Base-by-base conservation (phyloP, 2,113 vertebrate genomes). In the Tretioscincus oriximinensis region DNA sequence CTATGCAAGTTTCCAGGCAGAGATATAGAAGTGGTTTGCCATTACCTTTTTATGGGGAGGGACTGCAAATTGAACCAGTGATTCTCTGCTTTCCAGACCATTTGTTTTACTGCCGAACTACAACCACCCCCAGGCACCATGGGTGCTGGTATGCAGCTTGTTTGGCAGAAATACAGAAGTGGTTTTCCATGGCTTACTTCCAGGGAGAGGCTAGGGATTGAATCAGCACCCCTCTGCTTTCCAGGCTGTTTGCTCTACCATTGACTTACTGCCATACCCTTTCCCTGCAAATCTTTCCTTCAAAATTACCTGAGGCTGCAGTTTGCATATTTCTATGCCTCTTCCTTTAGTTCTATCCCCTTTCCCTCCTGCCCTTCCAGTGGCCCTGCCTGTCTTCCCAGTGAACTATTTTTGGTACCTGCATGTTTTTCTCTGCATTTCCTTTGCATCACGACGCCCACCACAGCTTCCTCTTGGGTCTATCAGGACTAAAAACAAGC, bases 391-490 rank as follows among this genome's bases (percentile, higher is more conserved):
- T 51, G 49, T 29, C 64, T 60, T 7, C n/a, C 47, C 51, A 11
- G 29, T 1, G 1, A 1, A 45, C 71, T 91, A 89, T 91, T 89
- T 90, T 90, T 80, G 83, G 82, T 69, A 20, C 88, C 72, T 78
- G 76, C 78, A 72, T 28, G 63, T 84, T 28, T 24, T 31, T 9
- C 29, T 60, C 2, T 21, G 31, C 2, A 22, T 78, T 49, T 87
- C 85, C 87, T 86, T 80, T 88, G 61, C 81, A 71, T 66, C 22
- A 11, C 22, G 12, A n/a, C 49, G 35, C 28, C 14, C 54, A 63
- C 61, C 24, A 69, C 60, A 12, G 11, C 85, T 89, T 70, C 67
- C 12, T 58, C 31, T 41, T 79, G 83, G 1, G 2, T 72, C 21
- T 21, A 18, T 72, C 26, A 11, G 41, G 4, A 11, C 77, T 58